Evolutionary conservation across 2,113 vertebrate species (phyloP), one percentile per base, ranked within the genome.

Genomic region (Calyptomena viridis): DNA sequence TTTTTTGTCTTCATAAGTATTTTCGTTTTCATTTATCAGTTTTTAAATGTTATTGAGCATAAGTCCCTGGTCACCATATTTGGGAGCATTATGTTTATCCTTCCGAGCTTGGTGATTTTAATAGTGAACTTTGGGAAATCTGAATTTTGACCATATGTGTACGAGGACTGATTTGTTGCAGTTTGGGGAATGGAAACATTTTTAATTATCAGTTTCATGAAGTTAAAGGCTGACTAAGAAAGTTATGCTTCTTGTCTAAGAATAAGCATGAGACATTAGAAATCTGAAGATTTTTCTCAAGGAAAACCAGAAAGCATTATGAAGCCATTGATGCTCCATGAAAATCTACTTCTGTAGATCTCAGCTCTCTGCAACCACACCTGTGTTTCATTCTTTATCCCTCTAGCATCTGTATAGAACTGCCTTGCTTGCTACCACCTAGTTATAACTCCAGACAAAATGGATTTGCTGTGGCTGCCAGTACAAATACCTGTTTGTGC

Each of bases 401-500:
- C 30, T 83, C 6, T 19, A 58, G 27, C 47, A 31, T 63, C 64
- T 1, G 0, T 37, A 37, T 63, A 74, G 82, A 73, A 4, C 59
- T 62, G 67, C 63, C 30, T 82, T 85, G 53, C 91, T 87, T 12
- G 12, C 91, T 66, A 8, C 59, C 66, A 64, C 69, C 53, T 39
- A 7, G 77, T 78, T 81, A 5, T 17, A 82, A 53, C 69, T 87
- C 79, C 77, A 85, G 59, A 47, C 42, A 8, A 33, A 77, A 77
- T 67, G 84, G 58, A 44, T 83, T 79, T 80, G 81, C 92, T 85
- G 66, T 87, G 89, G 63, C 91, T 95, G 87, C 87, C 84, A 83
- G 78, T 50, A 40, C 72, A 95, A 94, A 73, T 85, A 87, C 10
- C 84, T 77, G 66, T 46, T 72, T 58, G 39, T 95, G 87, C 90